phyloP scores from a whole-genome alignment of 2,888 invertebrate genomes.

The Pseudococcus viburni region DNA sequence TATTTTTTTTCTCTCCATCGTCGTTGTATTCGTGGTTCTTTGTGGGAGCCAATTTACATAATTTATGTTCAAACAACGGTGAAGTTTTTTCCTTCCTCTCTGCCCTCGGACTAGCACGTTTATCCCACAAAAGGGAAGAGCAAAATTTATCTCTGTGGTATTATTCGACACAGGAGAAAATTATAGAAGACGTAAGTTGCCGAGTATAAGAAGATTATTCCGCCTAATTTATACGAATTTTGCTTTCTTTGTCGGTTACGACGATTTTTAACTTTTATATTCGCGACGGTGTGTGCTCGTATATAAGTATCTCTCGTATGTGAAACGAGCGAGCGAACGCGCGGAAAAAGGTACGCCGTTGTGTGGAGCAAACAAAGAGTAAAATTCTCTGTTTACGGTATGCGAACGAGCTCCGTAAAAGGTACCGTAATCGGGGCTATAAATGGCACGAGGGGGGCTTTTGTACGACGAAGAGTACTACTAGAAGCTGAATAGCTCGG shows the following conservation, averaged over 20 bases:
- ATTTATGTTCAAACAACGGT: constrained; percentile 42
- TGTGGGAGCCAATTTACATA: constrained; percentile 31
- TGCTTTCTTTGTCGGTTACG: constrained; percentile 25
- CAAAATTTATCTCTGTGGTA: constrained; percentile 19
- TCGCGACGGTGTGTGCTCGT: background rate
- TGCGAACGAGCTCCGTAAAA: background rate
- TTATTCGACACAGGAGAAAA: constrained; percentile 48
- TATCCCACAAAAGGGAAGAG: constrained; percentile 21
- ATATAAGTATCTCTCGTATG: background rate
- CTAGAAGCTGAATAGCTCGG: background rate
- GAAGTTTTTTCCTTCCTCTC: constrained; percentile 17
- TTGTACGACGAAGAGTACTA: background rate
- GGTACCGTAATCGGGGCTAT: background rate
- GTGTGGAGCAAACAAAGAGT: constrained; percentile 14
- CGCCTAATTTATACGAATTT: constrained; percentile 63
- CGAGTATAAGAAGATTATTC: constrained; percentile 59
- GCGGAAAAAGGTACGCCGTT: background rate
- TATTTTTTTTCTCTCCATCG: background rate
- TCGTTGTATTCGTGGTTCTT: background rate
- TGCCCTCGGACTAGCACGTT: background rate
- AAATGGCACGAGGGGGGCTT: background rate
- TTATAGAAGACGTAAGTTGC: constrained; percentile 54
- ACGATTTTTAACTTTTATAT: constrained; percentile 31
- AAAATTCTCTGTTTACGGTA: background rate
- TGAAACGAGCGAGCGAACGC: background rate